Conservation (phyloP, 2,797 vertebrate species). For the Phoxinus dragarum region DNA sequence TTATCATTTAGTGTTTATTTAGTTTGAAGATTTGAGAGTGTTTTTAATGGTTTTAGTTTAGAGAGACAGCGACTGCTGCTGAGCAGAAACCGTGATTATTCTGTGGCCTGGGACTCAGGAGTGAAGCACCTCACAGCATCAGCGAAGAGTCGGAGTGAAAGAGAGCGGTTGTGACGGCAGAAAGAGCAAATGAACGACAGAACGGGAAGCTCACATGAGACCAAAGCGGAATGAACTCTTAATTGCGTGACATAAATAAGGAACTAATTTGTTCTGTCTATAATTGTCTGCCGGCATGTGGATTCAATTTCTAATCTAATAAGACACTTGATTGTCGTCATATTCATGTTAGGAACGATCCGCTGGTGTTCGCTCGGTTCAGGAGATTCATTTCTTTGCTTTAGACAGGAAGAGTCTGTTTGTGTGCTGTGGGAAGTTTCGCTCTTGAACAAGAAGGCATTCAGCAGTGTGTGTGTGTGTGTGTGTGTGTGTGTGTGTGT, state of each 20-base stretch:
- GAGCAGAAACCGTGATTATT: not conserved
- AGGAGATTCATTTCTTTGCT: not conserved
- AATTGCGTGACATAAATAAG: slow-evolving; percentile 57
- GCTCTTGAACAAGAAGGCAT: no score
- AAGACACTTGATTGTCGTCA: not conserved
- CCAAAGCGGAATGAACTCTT: not conserved
- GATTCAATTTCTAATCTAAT: slow-evolving; percentile 29
- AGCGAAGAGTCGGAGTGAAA: not conserved
- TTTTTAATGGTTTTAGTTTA: not conserved
- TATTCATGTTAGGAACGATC: not conserved
- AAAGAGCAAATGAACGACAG: not conserved
- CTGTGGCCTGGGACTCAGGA: not conserved
- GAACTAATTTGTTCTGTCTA: slow-evolving; percentile 21
- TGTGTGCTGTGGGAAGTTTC: slow-evolving; percentile 4
- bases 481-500: slow-evolving; percentile 2
- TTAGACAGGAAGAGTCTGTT: slow-evolving; percentile 6
- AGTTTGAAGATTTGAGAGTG: not conserved
- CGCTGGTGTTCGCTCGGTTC: not conserved
- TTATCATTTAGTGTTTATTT: not conserved
- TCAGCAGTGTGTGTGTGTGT: not conserved
- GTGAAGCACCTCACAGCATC: not conserved
- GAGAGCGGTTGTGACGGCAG: not conserved
- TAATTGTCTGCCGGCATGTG: slow-evolving; percentile 30
- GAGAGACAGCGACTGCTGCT: not conserved
- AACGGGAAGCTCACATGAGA: not conserved